Evolutionary conservation across 2,113 vertebrate species (phyloP).

Genomic region (Perognathus longimembris): DNA sequence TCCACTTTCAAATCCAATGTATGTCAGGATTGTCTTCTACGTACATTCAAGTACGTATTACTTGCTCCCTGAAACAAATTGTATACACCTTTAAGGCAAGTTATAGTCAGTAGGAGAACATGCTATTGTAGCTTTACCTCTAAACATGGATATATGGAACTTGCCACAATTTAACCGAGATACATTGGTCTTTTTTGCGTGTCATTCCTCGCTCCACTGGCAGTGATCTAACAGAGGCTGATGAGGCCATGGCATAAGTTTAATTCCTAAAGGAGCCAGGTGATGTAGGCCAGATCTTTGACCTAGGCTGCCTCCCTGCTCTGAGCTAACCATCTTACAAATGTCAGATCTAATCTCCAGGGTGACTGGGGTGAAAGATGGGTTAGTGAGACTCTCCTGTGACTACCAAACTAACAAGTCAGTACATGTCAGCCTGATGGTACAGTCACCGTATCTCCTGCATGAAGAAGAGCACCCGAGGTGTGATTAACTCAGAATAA

Average conservation of each 20-base stretch:
- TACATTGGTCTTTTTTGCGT: not conserved
- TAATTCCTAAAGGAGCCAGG: conserved; percentile 16
- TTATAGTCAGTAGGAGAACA: not conserved
- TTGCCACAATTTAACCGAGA: not conserved
- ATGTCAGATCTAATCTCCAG: conserved; percentile 6
- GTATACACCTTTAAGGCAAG: not conserved
- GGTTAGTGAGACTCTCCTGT: not conserved
- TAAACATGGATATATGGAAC: not conserved
- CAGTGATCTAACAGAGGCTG: not conserved
- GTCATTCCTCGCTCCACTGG: not conserved
- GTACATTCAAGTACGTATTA: not conserved
- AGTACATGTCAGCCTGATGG: not conserved
- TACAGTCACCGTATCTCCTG: not conserved
- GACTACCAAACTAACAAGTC: not conserved
- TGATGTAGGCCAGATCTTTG: not conserved
- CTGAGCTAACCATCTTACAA: not conserved
- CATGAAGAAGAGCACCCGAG: not conserved
- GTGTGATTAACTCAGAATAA: not conserved
- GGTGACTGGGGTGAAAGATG: not conserved
- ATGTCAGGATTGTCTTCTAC: not conserved
- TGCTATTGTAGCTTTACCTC: not conserved
- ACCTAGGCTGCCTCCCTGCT: not conserved
- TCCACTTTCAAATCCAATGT: not conserved
- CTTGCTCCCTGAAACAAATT: not conserved
- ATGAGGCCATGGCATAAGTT: not conserved